Percentiles rank a stretch among this genome's conserved stretches.
Evolutionary conservation across 2,888 invertebrate genomes (phyloP).

Genomic region (Leucania comma): DNA sequence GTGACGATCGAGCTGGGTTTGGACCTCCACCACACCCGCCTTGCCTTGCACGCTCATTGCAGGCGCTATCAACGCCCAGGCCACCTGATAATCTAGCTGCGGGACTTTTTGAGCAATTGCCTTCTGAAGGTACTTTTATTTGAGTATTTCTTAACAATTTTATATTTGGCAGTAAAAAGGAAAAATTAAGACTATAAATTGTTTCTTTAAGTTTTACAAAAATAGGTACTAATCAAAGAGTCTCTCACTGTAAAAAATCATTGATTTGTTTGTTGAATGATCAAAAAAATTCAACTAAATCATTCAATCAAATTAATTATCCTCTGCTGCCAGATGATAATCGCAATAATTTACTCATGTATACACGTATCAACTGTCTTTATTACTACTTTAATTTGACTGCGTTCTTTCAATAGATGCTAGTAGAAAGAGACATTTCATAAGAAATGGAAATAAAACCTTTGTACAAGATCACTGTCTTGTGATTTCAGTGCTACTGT

Average conservation of each 20-base stretch:
- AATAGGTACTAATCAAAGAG: too few relatives aligned
- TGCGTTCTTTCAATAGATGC: neutral
- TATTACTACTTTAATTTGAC: neutral
- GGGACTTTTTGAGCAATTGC: conserved; percentile 93
- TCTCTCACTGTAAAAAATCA: too few relatives aligned
- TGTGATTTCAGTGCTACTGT: conserved; percentile 92
- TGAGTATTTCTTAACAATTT: neutral
- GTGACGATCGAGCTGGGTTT: conserved; percentile 70
- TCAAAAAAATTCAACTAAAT: too few relatives aligned
- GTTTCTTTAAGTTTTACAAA: neutral
- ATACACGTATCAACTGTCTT: neutral
- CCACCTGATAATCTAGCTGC: conserved; percentile 91
- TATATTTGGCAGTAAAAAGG: neutral
- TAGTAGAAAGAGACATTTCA: neutral
- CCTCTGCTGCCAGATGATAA: neutral
- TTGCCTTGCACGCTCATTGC: conserved; percentile 91
- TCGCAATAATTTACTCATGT: neutral
- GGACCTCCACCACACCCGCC: conserved; percentile 87
- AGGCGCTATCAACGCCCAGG: conserved; percentile 91
- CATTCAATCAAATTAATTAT: too few relatives aligned
- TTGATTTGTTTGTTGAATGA: neutral
- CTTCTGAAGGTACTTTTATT: conserved; percentile 91
- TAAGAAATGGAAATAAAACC: neutral
- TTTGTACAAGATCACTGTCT: neutral
- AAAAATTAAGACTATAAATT: too few relatives aligned